These are phyloP conservation scores for Bactericera cockerelli DNA, from an alignment of 1,140 invertebrate genomes.

Conservation along the genomic window DNA sequence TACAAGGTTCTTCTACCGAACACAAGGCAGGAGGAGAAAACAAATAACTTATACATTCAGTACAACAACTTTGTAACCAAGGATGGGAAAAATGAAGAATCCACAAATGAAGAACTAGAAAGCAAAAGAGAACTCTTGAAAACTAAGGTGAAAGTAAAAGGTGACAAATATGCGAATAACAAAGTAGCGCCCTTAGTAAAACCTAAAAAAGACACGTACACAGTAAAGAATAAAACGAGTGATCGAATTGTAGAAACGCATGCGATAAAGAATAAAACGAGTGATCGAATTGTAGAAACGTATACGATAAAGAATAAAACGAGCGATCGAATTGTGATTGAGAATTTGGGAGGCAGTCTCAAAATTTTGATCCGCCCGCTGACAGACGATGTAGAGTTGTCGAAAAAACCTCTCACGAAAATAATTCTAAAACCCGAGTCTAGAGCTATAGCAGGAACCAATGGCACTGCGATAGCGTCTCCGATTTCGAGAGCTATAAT, in stretches of 20 bases:
- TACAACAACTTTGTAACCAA: neutral
- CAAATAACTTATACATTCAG: too few species aligned
- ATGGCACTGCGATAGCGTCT: conserved; percentile 46
- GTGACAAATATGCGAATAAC: neutral
- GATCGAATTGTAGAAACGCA: neutral
- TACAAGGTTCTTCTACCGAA: neutral
- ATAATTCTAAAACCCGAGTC: conserved; percentile 44
- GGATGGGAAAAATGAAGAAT: neutral
- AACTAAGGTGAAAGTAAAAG: neutral
- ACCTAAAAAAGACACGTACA: too few species aligned
- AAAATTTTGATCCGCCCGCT: neutral
- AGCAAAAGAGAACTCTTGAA: conserved; percentile 1
- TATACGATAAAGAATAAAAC: neutral
- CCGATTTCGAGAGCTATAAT: conserved; percentile 42
- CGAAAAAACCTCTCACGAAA: conserved; percentile 23
- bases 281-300: neutral
- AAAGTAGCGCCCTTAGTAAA: neutral
- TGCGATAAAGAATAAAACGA: neutral
- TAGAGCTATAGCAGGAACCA: conserved; percentile 39
- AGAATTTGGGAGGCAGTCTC: neutral
- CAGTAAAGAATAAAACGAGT: neutral
- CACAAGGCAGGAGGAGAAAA: neutral
- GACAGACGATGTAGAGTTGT: conserved; percentile 19
- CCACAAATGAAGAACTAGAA: conserved; percentile 1
- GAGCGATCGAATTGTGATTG: neutral